Percentiles rank a stretch among this genome's conserved stretches.
These are phyloP conservation scores for Phodopus roborovskii DNA, from an alignment of 2,113 vertebrate species.

Conservation along the genomic window DNA sequence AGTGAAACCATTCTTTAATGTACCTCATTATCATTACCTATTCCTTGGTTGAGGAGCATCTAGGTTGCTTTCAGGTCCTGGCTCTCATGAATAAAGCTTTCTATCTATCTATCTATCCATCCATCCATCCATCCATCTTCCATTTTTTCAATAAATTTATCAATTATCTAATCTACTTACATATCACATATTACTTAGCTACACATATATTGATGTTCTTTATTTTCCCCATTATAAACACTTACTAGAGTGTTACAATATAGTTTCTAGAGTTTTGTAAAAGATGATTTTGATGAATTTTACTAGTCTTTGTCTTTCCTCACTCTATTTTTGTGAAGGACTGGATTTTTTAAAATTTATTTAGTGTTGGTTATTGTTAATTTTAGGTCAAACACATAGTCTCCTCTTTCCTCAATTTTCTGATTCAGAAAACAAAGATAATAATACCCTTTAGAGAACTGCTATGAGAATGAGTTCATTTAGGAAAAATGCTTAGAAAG, in stretches of 20 bases:
- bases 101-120: neutral
- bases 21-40: neutral
- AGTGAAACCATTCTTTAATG: neutral
- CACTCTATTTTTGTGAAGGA: neutral
- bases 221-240: neutral
- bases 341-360: neutral
- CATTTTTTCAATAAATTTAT: neutral
- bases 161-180: neutral
- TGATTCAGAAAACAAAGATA: neutral
- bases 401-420: neutral
- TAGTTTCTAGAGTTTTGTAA: neutral
- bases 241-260: neutral
- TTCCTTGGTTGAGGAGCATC: neutral
- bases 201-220: neutral
- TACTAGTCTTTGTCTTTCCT: neutral
- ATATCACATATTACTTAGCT: neutral
- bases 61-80: neutral
- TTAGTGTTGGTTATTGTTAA: neutral
- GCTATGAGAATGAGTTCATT: neutral
- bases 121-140: neutral
- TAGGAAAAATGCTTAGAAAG: constrained; percentile 17
- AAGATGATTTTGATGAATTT: neutral
- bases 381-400: constrained; percentile 1
- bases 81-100: neutral
- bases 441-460: neutral